A percentile compares a stretch with the other conserved stretches of the same genome.
Evolutionary conservation across 1,140 invertebrate genomes (phyloP).

Genomic region (Triops longicaudatus): DNA sequence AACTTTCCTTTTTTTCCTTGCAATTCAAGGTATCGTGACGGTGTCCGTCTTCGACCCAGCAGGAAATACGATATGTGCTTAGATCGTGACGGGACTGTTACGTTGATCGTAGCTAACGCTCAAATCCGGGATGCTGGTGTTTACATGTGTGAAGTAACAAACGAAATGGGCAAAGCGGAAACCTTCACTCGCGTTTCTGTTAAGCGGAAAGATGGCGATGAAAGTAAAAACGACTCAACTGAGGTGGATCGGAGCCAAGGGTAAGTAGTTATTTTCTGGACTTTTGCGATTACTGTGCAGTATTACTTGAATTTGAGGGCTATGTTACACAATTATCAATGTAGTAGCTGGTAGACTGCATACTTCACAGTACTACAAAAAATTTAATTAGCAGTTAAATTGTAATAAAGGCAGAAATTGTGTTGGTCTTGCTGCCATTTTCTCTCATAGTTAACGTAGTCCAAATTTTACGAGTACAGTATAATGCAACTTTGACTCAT

Average conservation of each 20-base stretch:
- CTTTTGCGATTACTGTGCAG: neutral
- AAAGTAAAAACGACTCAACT: neutral
- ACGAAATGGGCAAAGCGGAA: constrained; percentile 51
- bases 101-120: constrained; percentile 57
- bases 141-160: constrained; percentile 79
- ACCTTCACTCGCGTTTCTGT: constrained; percentile 19
- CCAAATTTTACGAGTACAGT: no score
- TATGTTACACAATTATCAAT: neutral
- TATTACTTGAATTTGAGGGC: neutral
- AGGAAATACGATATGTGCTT: constrained; percentile 62
- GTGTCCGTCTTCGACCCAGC: constrained; percentile 59
- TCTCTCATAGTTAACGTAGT: no score
- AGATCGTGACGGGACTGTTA: constrained; percentile 66
- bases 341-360: no score
- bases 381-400: no score
- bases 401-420: no score
- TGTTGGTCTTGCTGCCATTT: no score
- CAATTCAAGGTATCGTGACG: constrained; percentile 53
- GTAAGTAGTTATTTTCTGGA: neutral
- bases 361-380: no score
- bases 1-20: neutral
- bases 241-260: constrained; percentile 14
- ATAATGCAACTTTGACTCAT: no score
- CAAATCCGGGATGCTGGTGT: constrained; percentile 64
- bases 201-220: neutral